phyloP scores from a whole-genome alignment of 2,797 vertebrate species.

The Ispidina lecontei region DNA sequence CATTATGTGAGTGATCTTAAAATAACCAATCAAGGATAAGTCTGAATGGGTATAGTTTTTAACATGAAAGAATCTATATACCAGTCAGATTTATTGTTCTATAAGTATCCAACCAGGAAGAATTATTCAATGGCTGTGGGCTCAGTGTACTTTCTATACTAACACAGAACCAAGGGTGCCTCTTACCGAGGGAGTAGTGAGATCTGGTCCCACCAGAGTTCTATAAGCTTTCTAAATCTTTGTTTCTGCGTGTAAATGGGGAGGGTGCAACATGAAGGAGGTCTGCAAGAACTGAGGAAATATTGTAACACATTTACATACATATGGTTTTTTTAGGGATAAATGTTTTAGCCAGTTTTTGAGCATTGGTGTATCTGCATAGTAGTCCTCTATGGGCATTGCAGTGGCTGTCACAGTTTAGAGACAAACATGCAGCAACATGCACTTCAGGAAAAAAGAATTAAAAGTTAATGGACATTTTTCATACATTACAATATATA shows the following conservation, averaged over 20 bases:
- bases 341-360: background rate
- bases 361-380: background rate
- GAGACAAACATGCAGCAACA: background rate
- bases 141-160: background rate
- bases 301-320: background rate
- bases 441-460: background rate
- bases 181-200: background rate
- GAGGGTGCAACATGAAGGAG: background rate
- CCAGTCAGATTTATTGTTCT: background rate
- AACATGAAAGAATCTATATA: background rate
- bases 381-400: rapidly evolving
- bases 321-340: rapidly evolving
- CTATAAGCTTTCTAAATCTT: background rate
- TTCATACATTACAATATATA: background rate
- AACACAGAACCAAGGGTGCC: background rate
- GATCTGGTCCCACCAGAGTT: background rate
- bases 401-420: background rate
- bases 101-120: background rate
- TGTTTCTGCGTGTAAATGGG: background rate
- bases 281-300: background rate
- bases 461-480: background rate
- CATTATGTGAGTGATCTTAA: background rate
- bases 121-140: background rate
- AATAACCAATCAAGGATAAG: background rate
- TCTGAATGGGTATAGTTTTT: background rate